Evolutionary conservation across 2,888 invertebrate genomes (phyloP).

Genomic region (Marasmarcha lunaedactyla): DNA sequence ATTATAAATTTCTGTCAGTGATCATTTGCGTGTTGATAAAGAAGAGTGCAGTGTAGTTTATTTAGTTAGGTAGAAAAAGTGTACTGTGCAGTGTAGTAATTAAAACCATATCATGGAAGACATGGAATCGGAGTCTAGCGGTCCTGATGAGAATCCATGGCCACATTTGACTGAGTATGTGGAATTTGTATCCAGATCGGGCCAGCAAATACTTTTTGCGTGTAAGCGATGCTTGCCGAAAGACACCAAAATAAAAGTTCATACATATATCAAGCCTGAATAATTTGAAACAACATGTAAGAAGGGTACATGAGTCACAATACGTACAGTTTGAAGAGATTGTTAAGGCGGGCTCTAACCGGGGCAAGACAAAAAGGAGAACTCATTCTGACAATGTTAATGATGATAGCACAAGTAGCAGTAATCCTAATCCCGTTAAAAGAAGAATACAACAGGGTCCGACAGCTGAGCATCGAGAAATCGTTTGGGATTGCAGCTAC

Average conservation of each 20-base stretch:
- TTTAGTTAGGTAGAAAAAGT: conserved; percentile 10
- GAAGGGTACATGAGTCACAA: conserved; percentile 15
- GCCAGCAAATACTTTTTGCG: conserved; percentile 16
- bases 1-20: no score
- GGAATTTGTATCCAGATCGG: conserved; percentile 17
- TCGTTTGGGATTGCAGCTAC: conserved; percentile 15
- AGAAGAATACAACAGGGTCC: conserved; percentile 3
- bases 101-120: conserved; percentile 15
- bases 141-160: conserved; percentile 12
- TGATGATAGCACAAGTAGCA: conserved; percentile 11
- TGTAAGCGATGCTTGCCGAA: conserved; percentile 17
- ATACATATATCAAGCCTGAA: conserved; percentile 17
- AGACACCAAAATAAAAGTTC: conserved; percentile 13
- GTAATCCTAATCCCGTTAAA: conserved; percentile 14
- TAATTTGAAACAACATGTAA: conserved; percentile 18
- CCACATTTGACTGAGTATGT: conserved; percentile 16
- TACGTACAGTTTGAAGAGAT: no score
- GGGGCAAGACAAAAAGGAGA: conserved; percentile 14
- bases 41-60: conserved; percentile 4
- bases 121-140: conserved; percentile 12
- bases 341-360: no score
- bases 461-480: conserved; percentile 15
- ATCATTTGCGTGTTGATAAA: conserved; percentile 6
- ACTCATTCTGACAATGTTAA: conserved; percentile 9
- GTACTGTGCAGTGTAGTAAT: conserved; percentile 12